These are phyloP conservation scores for Iguana delicatissima DNA, from an alignment of 2,797 vertebrate species.

Conservation along the genomic window DNA sequence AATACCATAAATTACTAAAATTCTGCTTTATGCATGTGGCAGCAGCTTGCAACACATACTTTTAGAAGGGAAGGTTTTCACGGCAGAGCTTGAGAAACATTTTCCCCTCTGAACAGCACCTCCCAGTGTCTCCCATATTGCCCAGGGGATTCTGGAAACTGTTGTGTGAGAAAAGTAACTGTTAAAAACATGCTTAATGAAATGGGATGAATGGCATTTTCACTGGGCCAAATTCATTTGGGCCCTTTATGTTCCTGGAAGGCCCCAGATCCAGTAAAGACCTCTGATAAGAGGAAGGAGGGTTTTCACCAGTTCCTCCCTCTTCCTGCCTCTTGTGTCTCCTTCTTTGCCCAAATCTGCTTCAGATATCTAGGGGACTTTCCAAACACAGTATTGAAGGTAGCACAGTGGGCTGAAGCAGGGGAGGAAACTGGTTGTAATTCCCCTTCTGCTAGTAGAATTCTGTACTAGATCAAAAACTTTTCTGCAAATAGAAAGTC, in stretches of 20 bases:
- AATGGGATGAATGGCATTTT: background rate
- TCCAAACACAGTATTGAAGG: background rate
- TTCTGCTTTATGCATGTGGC: background rate
- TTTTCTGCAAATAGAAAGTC: background rate
- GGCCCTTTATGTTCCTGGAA: background rate
- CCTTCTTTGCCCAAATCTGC: background rate
- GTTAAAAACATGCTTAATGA: background rate
- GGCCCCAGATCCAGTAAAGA: background rate
- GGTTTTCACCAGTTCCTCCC: background rate
- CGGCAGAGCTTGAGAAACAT: background rate
- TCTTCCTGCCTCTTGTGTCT: background rate
- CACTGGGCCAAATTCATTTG: background rate
- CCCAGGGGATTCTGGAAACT: background rate
- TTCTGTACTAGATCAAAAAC: background rate
- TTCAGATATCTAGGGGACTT: background rate
- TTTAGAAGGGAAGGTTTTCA: background rate
- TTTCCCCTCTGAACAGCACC: background rate
- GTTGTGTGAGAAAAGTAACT: background rate
- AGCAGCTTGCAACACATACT: background rate
- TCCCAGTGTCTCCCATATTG: background rate
- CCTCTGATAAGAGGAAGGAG: background rate
- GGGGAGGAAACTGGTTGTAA: background rate
- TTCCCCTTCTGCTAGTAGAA: background rate
- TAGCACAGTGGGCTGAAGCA: background rate
- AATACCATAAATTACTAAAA: background rate